A percentile compares a stretch with the other conserved stretches of the same genome.
Conservation (phyloP, 2,113 vertebrate genomes). For the Ctenomys sociabilis region DNA sequence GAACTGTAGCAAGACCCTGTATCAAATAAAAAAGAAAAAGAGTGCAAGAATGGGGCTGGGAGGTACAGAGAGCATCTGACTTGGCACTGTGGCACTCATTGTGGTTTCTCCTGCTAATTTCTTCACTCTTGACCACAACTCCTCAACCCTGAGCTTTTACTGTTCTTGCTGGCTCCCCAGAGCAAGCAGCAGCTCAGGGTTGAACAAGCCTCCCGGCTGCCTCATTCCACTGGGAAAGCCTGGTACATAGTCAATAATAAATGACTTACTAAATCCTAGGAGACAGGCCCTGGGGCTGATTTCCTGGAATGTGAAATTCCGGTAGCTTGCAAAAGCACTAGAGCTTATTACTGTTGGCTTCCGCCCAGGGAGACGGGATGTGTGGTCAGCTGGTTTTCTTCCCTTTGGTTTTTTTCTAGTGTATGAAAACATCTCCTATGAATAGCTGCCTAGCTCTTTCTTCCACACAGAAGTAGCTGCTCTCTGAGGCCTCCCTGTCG, state of each 20-base stretch:
- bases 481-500: not conserved
- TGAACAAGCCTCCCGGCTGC: not conserved
- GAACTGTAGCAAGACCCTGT: too few species aligned
- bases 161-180: not conserved
- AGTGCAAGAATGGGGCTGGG: too few species aligned
- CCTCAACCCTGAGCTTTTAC: not conserved
- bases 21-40: too few species aligned
- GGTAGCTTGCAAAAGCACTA: slow-evolving; percentile 58
- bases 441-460: not conserved
- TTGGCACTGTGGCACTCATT: too few species aligned
- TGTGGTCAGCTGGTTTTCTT: slow-evolving; percentile 44
- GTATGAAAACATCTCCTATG: not conserved
- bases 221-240: not conserved
- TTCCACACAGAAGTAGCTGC: accelerated
- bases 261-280: slow-evolving; percentile 36
- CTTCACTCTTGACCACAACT: not conserved
- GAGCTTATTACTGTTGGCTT: slow-evolving; percentile 57
- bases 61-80: not conserved
- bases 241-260: slow-evolving; percentile 6
- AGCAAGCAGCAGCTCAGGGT: not conserved
- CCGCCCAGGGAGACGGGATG: not conserved
- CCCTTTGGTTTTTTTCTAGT: not conserved
- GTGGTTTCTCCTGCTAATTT: not conserved
- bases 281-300: slow-evolving; percentile 52
- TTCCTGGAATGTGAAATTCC: slow-evolving; percentile 73